Base-by-base conservation (phyloP, 2,113 vertebrate species). In the Spilogale gracilis region DNA sequence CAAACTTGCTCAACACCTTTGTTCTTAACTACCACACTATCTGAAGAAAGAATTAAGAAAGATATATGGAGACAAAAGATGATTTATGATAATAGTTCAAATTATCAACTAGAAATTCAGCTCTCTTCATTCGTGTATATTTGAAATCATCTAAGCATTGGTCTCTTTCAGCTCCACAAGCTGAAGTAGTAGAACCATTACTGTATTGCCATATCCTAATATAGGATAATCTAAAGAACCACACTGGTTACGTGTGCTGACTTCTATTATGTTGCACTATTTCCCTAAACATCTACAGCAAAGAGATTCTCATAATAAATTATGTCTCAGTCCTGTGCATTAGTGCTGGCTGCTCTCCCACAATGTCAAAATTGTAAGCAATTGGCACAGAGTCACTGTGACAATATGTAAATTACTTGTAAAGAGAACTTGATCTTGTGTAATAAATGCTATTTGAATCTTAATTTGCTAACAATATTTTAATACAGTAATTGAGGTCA, bases 391-490 rank as follows among this genome's bases (percentile, higher is more conserved):
- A 98, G 91, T 97, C 93, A 25, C 91, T 80, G 94, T 98, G 98
- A 98, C 98, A 96, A 98, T 98, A 99, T 98, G 98, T 98, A 99
- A 98, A 98, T 98, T 98, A 98, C 96, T 98, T 96, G 80, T 97
- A 83, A 96, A 98, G 95, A 94, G 97, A 97, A 97, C 96, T 97
- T 98, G 95, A 98, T 98, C 97, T 98, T 98, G 89, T 98, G 82
- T 97, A 98, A 99, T 98, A 98, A 98, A 98, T 98, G 97, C 96
- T 96, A 98, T 98, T 98, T 98, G 95, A 98, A 97, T 99, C 95
- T 98, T 98, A 98, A 98, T 98, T 98, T 98, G 98, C 96, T 99
- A 99, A 99, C 98, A 98, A 98, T 98, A 98, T 98, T 99, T 99
- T 99, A 99, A 98, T 99, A 98, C 25, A 96, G 95, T 98, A 98